A percentile compares a stretch with the other conserved stretches of the same genome.
phyloP scores from a whole-genome alignment of 2,113 vertebrate genomes.

The Callaeas wilsoni region DNA sequence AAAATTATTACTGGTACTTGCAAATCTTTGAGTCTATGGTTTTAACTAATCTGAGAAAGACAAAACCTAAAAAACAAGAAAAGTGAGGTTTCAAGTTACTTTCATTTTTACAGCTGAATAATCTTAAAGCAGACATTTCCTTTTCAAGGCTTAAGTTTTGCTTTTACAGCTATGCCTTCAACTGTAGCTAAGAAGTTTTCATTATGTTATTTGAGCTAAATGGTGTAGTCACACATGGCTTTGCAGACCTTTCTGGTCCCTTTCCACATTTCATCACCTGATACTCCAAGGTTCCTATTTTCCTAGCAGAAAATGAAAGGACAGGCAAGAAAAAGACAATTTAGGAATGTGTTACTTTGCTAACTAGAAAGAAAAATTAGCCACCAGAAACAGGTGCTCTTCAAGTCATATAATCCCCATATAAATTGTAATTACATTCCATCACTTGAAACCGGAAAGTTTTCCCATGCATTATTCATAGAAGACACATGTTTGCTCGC shows the following conservation, averaged over 20 bases:
- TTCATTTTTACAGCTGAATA: background rate
- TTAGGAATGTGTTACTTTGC: background rate
- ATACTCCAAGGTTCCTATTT: background rate
- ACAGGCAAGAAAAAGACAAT: background rate
- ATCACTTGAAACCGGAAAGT: background rate
- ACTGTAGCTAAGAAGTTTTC: background rate
- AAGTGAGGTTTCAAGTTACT: background rate
- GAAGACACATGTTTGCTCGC: background rate
- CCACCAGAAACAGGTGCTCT: background rate
- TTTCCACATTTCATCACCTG: background rate
- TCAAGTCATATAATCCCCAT: background rate
- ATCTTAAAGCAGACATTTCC: background rate
- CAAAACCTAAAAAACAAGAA: background rate
- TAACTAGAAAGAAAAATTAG: background rate
- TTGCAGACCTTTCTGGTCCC: background rate
- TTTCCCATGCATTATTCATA: background rate
- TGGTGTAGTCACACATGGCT: background rate
- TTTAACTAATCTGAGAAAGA: background rate
- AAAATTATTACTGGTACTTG: background rate
- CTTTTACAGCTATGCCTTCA: background rate
- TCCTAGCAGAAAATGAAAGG: background rate
- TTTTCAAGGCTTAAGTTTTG: background rate
- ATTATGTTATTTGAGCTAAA: background rate
- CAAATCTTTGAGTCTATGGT: background rate
- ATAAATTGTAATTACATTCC: conserved; percentile 3